These are phyloP conservation scores for Hylaeus volcanicus DNA, from an alignment of 1,140 invertebrate genomes.

Conservation along the genomic window DNA sequence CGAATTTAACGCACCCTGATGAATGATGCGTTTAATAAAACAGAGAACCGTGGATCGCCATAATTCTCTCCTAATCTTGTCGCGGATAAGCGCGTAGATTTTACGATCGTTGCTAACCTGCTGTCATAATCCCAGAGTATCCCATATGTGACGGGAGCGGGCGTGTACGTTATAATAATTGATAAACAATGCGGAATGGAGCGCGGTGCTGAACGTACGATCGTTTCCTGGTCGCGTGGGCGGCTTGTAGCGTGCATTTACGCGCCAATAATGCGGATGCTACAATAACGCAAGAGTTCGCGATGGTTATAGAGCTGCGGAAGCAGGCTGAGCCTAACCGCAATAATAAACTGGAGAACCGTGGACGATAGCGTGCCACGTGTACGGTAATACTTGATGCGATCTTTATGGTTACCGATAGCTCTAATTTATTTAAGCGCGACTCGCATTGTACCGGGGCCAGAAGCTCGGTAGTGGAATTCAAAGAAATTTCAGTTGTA, in stretches of 20 bases:
- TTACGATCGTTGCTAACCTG: conserved; percentile 13
- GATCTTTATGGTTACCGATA: conserved; percentile 19
- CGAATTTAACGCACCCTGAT: not conserved
- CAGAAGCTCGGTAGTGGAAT: not conserved
- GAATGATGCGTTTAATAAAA: not conserved
- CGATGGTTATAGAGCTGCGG: conserved; percentile 34
- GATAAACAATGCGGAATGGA: conserved; percentile 68
- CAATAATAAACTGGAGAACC: conserved; percentile 42
- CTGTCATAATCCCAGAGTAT: conserved; percentile 2
- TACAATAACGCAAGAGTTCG: conserved; percentile 43
- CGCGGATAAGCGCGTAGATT: not conserved
- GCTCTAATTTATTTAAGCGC: conserved; percentile 1
- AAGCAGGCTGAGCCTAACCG: conserved; percentile 40
- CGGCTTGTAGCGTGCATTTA: conserved; percentile 55
- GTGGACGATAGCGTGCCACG: conserved; percentile 22
- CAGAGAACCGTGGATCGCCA: not conserved
- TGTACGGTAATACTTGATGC: conserved; percentile 15
- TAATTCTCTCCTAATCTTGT: not conserved
- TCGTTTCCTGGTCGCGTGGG: conserved; percentile 69
- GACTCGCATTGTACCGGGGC: not conserved
- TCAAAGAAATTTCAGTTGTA: not conserved
- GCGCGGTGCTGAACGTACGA: conserved; percentile 32
- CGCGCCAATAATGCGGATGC: conserved; percentile 52
- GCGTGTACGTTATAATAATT: conserved; percentile 65
- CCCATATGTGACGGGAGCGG: conserved; percentile 15